Percentiles rank a stretch among this genome's conserved stretches.
Evolutionary conservation across 2,888 invertebrate species (phyloP).

Genomic region (Drosophila mimetica): DNA sequence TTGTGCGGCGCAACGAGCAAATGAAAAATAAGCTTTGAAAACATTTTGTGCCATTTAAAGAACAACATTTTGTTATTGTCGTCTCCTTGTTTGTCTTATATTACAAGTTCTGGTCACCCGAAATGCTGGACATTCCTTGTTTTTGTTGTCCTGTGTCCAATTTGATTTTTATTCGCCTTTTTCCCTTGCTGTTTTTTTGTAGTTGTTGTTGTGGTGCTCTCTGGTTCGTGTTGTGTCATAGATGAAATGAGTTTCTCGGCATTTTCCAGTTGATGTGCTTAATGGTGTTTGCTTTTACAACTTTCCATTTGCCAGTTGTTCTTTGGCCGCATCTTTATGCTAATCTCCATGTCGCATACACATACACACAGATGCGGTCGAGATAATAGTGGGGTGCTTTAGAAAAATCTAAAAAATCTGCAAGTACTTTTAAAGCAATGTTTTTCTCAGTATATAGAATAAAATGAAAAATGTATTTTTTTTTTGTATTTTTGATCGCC

Average conservation of each 20-base stretch:
- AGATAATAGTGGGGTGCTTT: background rate
- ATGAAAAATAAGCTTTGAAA: slow-evolving; percentile 79
- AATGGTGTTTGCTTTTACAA: slow-evolving; percentile 80
- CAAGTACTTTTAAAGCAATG: background rate
- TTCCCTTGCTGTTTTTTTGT: slow-evolving; percentile 19
- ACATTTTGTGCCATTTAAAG: slow-evolving; percentile 80
- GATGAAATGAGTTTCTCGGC: slow-evolving; percentile 74
- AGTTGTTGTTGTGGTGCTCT: slow-evolving; percentile 23
- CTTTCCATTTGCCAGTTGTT: slow-evolving; percentile 55
- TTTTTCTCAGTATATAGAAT: no score
- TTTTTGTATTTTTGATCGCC: no score
- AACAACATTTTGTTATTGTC: slow-evolving; percentile 68
- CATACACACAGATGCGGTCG: slow-evolving; percentile 15
- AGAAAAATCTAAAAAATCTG: background rate
- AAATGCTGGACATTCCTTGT: slow-evolving; percentile 68
- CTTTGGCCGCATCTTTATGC: slow-evolving; percentile 62
- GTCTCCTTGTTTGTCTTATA: slow-evolving; percentile 75
- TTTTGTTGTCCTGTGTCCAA: slow-evolving; percentile 68
- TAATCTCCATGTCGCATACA: slow-evolving; percentile 67
- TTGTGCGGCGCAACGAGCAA: slow-evolving; percentile 64
- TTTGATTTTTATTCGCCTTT: slow-evolving; percentile 69
- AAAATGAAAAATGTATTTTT: no score
- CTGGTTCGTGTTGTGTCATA: slow-evolving; percentile 47
- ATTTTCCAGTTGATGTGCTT: slow-evolving; percentile 79
- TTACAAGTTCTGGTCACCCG: slow-evolving; percentile 64